A percentile compares a stretch with the other conserved stretches of the same genome.
Evolutionary conservation across 2,888 invertebrate species (phyloP).

Genomic region (Apocheima hispidaria): DNA sequence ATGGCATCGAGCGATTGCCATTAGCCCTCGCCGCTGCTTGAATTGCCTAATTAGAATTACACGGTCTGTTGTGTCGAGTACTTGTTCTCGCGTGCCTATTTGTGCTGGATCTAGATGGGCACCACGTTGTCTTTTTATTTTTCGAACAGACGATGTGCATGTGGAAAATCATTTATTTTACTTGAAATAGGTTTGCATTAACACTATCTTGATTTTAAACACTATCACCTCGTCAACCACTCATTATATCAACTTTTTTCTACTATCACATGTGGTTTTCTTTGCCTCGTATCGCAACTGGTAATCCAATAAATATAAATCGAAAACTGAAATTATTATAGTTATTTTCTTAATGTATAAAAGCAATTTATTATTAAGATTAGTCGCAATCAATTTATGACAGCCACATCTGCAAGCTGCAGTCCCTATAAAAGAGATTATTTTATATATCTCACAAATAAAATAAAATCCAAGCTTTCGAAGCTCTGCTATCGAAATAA

Average conservation of each 20-base stretch:
- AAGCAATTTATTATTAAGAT: conserved; percentile 21
- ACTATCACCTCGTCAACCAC: too few relatives aligned
- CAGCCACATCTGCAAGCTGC: conserved; percentile 25
- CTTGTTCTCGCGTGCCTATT: conserved; percentile 64
- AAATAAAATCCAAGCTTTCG: conserved; percentile 42
- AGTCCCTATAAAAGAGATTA: conserved; percentile 20
- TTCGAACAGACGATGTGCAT: conserved; percentile 41
- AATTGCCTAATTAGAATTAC: conserved; percentile 85
- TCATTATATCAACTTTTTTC: too few relatives aligned
- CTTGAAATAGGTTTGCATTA: not conserved
- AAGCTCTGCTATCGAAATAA: conserved; percentile 47
- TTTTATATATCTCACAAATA: conserved; percentile 26
- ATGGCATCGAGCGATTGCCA: conserved; percentile 74
- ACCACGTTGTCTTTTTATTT: conserved; percentile 39
- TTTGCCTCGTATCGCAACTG: too few relatives aligned
- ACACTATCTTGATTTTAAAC: not conserved
- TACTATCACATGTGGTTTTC: too few relatives aligned
- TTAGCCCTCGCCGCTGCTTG: conserved; percentile 74
- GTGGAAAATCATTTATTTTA: conserved; percentile 33
- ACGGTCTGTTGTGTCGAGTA: conserved; percentile 56
- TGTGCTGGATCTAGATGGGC: conserved; percentile 57
- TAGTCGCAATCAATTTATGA: conserved; percentile 31
- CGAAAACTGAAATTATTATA: not conserved
- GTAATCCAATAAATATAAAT: not conserved
- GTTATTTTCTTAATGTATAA: conserved; percentile 20